Conservation (phyloP, 2,113 vertebrate species). For the Zosterops hypoxanthus region DNA sequence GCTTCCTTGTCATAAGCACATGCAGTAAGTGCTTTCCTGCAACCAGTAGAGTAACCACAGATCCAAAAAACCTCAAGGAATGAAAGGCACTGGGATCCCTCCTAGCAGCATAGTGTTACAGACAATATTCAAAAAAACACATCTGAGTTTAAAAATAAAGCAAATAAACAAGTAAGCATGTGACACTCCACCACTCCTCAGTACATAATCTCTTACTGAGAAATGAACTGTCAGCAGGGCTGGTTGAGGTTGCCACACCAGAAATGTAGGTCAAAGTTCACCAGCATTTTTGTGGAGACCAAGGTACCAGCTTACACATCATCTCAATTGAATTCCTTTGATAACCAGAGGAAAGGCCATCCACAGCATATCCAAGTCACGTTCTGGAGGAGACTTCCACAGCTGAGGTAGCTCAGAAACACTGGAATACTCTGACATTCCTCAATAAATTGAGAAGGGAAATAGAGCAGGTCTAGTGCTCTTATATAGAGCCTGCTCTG, state of each 20-base stretch:
- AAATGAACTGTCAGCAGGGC: not conserved
- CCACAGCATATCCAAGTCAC: not conserved
- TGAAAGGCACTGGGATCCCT: not conserved
- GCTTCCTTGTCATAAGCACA: not conserved
- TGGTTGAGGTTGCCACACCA: not conserved
- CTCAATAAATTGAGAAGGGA: not conserved
- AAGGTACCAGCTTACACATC: not conserved
- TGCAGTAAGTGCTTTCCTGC: not conserved
- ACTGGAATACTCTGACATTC: not conserved
- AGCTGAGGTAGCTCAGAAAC: not conserved
- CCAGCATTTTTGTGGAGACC: not conserved
- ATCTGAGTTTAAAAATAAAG: conserved; percentile 31
- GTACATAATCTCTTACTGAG: not conserved
- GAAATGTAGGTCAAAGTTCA: not conserved
- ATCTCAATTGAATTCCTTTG: not conserved
- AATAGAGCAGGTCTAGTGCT: not conserved
- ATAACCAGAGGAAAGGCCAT: not conserved
- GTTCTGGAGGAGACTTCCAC: not conserved
- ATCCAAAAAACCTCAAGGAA: conserved; percentile 7
- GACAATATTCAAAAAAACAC: not conserved
- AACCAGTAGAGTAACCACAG: not conserved
- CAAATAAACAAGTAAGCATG: not conserved
- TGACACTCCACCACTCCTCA: not conserved
- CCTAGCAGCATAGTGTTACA: not conserved
- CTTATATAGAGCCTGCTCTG: not conserved